These are phyloP conservation scores for Tyrannus savana DNA, from an alignment of 2,113 vertebrate genomes.

Conservation along the genomic window DNA sequence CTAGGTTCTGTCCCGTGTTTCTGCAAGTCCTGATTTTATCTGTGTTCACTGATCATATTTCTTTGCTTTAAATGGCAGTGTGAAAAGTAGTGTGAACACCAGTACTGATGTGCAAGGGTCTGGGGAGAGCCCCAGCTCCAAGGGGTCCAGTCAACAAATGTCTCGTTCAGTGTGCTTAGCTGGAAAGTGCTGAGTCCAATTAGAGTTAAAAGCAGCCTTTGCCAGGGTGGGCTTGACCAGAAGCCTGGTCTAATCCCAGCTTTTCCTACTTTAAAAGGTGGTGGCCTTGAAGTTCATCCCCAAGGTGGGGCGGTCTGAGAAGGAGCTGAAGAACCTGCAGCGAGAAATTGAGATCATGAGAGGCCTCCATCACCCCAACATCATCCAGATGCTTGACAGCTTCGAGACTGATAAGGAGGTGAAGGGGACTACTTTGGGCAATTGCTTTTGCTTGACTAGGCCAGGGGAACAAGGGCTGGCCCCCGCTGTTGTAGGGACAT, in stretches of 20 bases:
- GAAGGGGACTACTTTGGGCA: neutral
- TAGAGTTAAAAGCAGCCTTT: neutral
- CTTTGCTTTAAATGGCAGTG: neutral
- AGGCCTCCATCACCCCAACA: slow-evolving; percentile 89
- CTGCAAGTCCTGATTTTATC: neutral
- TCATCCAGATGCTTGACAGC: slow-evolving; percentile 93
- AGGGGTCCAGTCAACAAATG: neutral
- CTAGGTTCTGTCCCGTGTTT: neutral
- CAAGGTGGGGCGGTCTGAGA: slow-evolving; percentile 89
- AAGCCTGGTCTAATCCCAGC: neutral
- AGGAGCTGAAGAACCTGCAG: slow-evolving; percentile 88
- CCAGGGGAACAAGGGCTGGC: neutral
- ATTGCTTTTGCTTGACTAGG: neutral
- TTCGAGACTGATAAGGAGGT: slow-evolving; percentile 95
- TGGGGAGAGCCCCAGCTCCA: neutral
- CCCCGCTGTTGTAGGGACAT: neutral
- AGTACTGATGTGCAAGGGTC: neutral
- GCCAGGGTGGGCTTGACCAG: neutral
- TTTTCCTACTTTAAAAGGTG: slow-evolving; percentile 74
- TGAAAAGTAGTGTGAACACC: neutral
- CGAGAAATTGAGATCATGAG: slow-evolving; percentile 95
- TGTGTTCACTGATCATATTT: neutral
- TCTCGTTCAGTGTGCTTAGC: rapidly evolving
- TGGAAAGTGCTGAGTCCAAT: neutral
- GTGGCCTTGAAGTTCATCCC: slow-evolving; percentile 97